These are phyloP conservation scores for Ochotona princeps DNA, from an alignment of 2,113 vertebrate species.

Conservation along the genomic window DNA sequence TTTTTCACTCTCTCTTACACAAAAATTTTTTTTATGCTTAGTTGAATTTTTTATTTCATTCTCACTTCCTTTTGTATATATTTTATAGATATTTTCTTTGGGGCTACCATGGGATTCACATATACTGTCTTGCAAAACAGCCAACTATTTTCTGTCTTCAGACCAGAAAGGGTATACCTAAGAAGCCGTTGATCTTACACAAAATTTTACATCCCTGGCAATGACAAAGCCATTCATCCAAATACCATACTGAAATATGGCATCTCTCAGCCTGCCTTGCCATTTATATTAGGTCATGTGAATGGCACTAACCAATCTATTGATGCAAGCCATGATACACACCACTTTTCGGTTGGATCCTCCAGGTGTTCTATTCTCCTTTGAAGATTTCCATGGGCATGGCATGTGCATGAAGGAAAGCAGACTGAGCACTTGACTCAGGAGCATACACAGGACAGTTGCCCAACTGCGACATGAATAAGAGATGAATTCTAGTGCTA, in stretches of 20 bases:
- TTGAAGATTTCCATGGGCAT: not conserved
- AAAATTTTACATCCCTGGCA: not conserved
- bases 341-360: not conserved
- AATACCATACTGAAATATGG: not conserved
- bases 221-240: not conserved
- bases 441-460: not conserved
- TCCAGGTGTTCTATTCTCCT: not conserved
- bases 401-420: not conserved
- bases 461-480: not conserved
- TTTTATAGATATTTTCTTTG: not conserved
- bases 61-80: not conserved
- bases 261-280: constrained; percentile 38
- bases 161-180: no score
- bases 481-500: not conserved
- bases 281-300: not conserved
- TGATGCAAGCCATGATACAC: not conserved
- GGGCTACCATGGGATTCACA: not conserved
- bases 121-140: no score
- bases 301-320: not conserved
- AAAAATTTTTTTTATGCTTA: no score
- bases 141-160: no score
- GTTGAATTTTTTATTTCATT: not conserved
- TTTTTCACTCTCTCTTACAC: constrained; percentile 44
- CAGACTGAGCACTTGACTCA: not conserved
- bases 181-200: no score